phyloP scores from a whole-genome alignment of 2,113 vertebrate species.

The Pollimyrus isidori region DNA sequence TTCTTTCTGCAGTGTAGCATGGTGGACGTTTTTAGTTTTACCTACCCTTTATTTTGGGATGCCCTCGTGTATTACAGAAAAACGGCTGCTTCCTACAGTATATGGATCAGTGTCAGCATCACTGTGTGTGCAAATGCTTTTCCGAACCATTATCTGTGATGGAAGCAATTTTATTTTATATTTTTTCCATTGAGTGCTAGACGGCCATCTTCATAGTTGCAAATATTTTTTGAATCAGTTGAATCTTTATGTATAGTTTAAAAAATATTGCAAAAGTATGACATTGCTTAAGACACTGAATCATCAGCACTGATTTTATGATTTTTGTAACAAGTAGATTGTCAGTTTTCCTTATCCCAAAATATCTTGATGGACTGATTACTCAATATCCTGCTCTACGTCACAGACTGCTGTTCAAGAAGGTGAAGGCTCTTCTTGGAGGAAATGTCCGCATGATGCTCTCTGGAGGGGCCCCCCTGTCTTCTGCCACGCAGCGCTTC shows the following conservation, averaged over 20 bases:
- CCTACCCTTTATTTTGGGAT: not conserved
- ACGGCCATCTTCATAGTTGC: not conserved
- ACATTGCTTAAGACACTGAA: not conserved
- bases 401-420: slow-evolving; percentile 78
- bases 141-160: not conserved
- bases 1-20: not conserved
- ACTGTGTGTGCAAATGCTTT: not conserved
- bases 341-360: not conserved
- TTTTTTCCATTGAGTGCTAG: not conserved
- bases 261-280: not conserved
- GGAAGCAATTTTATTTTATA: not conserved
- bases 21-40: not conserved
- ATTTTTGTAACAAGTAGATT: not conserved
- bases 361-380: not conserved
- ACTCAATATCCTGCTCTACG: slow-evolving; percentile 12
- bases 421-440: slow-evolving; percentile 81
- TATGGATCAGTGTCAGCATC: not conserved
- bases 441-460: slow-evolving; percentile 87
- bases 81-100: not conserved
- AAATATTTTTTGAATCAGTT: not conserved
- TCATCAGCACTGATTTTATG: not conserved
- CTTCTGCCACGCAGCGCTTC: slow-evolving; percentile 83
- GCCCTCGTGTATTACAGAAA: not conserved
- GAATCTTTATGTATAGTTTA: not conserved
- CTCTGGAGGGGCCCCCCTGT: slow-evolving; percentile 86